Conservation (phyloP, 2,888 invertebrate species). For the Apoderus coryli region DNA sequence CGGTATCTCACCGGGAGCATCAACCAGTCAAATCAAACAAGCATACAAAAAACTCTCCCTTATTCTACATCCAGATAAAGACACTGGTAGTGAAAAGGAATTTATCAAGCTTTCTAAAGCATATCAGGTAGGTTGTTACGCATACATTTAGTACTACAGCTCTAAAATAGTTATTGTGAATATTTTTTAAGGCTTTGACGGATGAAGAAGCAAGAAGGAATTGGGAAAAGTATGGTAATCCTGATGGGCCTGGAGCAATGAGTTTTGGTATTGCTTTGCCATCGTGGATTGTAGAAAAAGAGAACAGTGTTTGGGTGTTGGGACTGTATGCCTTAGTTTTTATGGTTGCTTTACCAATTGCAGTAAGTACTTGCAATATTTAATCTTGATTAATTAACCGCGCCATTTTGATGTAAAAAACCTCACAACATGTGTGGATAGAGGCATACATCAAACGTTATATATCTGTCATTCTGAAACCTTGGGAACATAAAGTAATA, state of each 20-base stretch:
- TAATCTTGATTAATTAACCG: too few species aligned
- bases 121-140: constrained; percentile 51
- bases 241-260: constrained; percentile 98
- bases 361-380: constrained; percentile 39
- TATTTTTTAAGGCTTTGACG: constrained; percentile 71
- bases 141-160: too few species aligned
- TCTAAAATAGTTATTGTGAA: too few species aligned
- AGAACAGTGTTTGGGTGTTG: constrained; percentile 96
- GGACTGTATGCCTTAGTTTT: constrained; percentile 92
- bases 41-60: constrained; percentile 89
- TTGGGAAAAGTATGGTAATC: constrained; percentile 99
- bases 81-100: constrained; percentile 90
- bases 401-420: too few species aligned
- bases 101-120: constrained; percentile 96
- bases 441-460: too few species aligned
- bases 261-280: constrained; percentile 98
- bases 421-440: too few species aligned
- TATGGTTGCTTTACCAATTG: constrained; percentile 89
- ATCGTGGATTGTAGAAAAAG: constrained; percentile 99
- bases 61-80: constrained; percentile 93
- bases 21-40: constrained; percentile 81
- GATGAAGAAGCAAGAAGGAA: constrained; percentile 95
- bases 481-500: too few species aligned
- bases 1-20: constrained; percentile 74
- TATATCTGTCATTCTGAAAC: too few species aligned